Evolutionary conservation across 2,113 vertebrate species (phyloP).

Genomic region (Tor tambroides): DNA sequence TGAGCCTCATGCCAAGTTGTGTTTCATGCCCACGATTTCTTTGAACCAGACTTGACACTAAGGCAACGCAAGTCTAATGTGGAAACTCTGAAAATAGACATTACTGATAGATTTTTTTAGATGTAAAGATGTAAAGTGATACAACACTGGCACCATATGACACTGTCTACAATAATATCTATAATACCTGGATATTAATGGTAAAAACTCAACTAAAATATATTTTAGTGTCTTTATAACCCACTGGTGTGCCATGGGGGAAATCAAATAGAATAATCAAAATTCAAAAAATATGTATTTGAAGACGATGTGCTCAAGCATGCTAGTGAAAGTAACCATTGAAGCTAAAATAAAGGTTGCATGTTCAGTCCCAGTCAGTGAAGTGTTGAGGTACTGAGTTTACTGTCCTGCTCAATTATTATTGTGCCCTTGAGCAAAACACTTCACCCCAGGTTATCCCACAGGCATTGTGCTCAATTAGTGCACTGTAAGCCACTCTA

Average conservation of each 20-base stretch:
- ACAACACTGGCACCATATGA: background rate
- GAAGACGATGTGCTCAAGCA: background rate
- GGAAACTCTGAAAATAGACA: background rate
- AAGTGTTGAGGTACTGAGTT: background rate
- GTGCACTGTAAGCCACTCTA: background rate
- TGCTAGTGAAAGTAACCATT: too few relatives aligned
- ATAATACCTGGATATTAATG: background rate
- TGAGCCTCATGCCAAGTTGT: constrained; percentile 5
- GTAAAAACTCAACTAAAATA: background rate
- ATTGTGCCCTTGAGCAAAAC: constrained; percentile 17
- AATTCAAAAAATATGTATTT: background rate
- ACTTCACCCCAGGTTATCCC: constrained; percentile 32
- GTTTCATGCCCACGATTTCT: constrained; percentile 1
- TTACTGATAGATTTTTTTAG: background rate
- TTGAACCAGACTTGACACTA: constrained; percentile 17
- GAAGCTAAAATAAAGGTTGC: background rate
- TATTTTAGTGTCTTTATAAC: background rate
- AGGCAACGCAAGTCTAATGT: background rate
- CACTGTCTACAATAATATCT: background rate
- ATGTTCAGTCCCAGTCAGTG: background rate
- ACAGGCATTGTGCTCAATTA: constrained; percentile 6
- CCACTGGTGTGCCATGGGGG: background rate
- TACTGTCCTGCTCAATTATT: background rate
- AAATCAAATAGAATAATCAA: background rate
- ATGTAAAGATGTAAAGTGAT: background rate